phyloP scores from a whole-genome alignment of 1,140 invertebrate species.

The Delia radicum region DNA sequence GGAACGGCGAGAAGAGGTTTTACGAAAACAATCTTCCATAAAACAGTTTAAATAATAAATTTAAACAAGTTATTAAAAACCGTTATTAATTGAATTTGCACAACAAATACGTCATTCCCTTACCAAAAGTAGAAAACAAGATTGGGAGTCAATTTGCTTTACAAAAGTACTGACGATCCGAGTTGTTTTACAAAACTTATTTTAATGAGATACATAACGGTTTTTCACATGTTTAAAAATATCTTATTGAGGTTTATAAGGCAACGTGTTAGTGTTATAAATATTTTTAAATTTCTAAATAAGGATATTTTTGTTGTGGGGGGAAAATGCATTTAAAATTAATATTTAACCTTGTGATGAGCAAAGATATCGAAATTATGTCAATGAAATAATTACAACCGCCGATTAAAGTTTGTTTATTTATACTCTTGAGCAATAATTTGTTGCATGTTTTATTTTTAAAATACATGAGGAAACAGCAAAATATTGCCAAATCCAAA shows the following conservation, averaged over 20 bases:
- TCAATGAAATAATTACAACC: too few relatives aligned
- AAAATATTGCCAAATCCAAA: too few relatives aligned
- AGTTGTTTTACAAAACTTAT: neutral
- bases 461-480: too few relatives aligned
- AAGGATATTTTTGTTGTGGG: too few relatives aligned
- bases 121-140: neutral
- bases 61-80: neutral
- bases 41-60: neutral
- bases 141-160: neutral
- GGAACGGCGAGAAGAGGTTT: neutral
- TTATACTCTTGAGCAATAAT: too few relatives aligned
- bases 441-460: too few relatives aligned
- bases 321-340: too few relatives aligned
- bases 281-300: neutral
- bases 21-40: too few relatives aligned
- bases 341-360: too few relatives aligned
- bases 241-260: neutral
- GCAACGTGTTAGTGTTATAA: neutral
- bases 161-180: neutral
- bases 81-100: neutral
- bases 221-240: neutral
- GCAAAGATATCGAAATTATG: too few relatives aligned
- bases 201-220: neutral
- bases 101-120: neutral
- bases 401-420: too few relatives aligned